Evolutionary conservation across 2,797 vertebrate species (phyloP).

Genomic region (Etheostoma perlongum): DNA sequence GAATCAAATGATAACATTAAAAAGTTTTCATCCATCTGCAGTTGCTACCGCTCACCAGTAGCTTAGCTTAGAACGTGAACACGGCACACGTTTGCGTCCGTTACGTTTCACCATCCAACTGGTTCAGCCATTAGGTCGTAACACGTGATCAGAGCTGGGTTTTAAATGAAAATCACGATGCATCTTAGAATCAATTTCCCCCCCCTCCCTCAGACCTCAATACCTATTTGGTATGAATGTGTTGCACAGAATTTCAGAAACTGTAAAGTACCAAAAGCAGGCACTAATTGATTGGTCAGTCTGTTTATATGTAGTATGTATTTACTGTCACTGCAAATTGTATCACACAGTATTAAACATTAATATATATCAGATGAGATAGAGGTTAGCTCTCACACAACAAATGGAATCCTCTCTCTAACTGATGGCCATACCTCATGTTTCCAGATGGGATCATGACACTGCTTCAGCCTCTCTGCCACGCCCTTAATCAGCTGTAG

Average conservation of each 20-base stretch:
- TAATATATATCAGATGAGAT: background rate
- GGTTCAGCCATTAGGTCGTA: too few species aligned
- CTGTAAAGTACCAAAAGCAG: background rate
- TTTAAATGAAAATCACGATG: too few species aligned
- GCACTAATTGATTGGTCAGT: background rate
- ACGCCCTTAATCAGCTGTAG: conserved; percentile 87
- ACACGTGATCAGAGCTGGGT: too few species aligned
- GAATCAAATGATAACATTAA: too few species aligned
- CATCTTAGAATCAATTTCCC: too few species aligned
- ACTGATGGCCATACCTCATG: conserved; percentile 78
- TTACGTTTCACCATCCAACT: too few species aligned
- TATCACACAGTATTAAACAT: background rate
- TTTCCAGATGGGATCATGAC: conserved; percentile 82
- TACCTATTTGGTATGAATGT: background rate
- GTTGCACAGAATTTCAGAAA: background rate
- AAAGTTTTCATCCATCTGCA: too few species aligned
- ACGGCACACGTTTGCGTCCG: too few species aligned
- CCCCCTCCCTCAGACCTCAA: background rate
- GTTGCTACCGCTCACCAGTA: too few species aligned
- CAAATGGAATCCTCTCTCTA: background rate
- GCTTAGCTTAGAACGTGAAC: too few species aligned
- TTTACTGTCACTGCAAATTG: background rate
- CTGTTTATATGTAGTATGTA: background rate
- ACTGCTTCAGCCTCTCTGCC: conserved; percentile 87
- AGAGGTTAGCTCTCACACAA: background rate